A percentile compares a stretch with the other conserved stretches of the same genome.
Evolutionary conservation across 2,797 vertebrate species (phyloP).

Genomic region (Chaetodon trifasciatus): DNA sequence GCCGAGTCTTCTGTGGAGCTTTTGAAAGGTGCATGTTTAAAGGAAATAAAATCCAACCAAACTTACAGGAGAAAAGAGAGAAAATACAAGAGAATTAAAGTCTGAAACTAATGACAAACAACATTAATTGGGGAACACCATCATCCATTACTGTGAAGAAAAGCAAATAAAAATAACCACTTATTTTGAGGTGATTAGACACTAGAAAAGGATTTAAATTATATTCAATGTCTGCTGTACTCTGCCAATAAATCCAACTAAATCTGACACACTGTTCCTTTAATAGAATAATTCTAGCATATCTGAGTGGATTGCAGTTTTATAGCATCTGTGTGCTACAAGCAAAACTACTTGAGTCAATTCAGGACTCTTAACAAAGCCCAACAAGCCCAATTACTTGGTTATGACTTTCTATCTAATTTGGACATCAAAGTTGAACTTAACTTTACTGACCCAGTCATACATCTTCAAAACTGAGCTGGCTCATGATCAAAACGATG

Average conservation of each 20-base stretch:
- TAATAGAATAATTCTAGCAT: no score
- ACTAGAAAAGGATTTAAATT: no score
- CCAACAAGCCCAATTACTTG: not conserved
- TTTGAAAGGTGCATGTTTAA: conserved; percentile 3
- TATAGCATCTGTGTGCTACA: no score
- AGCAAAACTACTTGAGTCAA: no score
- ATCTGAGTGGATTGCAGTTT: no score
- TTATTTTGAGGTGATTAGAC: no score
- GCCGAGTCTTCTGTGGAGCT: not conserved
- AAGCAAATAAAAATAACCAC: no score
- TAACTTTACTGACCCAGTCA: not conserved
- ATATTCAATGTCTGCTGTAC: no score
- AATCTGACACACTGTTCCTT: no score
- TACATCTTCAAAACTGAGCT: not conserved
- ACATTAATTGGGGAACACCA: not conserved
- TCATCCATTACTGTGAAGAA: not conserved
- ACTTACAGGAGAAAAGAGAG: not conserved
- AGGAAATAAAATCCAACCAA: conserved; percentile 43
- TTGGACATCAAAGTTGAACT: not conserved
- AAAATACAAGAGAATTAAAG: not conserved
- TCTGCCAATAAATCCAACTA: no score
- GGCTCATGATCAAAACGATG: not conserved
- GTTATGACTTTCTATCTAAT: no score
- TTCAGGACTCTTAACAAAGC: not conserved
- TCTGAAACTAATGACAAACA: not conserved